These are phyloP conservation scores for Eupsilia transversa DNA, from an alignment of 2,888 invertebrate species.

Conservation along the genomic window DNA sequence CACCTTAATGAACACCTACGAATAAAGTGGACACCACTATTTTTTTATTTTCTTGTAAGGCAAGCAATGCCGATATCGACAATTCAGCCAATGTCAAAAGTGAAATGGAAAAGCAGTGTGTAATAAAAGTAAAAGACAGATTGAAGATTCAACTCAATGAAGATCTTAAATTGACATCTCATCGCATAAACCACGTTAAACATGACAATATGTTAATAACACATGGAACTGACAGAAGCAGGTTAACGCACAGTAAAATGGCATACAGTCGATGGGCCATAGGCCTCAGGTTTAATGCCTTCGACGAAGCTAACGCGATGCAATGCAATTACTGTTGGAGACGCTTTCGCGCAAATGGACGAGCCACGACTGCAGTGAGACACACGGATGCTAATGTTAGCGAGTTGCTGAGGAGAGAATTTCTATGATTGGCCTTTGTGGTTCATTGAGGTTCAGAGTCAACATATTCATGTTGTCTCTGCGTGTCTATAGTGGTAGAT, in stretches of 20 bases:
- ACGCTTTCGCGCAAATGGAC: constrained; percentile 75
- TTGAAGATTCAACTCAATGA: background rate
- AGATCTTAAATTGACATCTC: background rate
- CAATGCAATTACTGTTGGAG: constrained; percentile 72
- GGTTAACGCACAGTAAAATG: constrained; percentile 54
- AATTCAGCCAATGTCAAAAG: constrained; percentile 1
- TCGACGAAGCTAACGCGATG: constrained; percentile 64
- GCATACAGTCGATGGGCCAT: constrained; percentile 62
- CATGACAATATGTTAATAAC: constrained; percentile 26
- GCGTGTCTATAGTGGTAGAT: background rate
- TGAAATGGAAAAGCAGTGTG: background rate
- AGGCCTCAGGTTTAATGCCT: constrained; percentile 64
- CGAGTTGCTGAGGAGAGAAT: constrained; percentile 31
- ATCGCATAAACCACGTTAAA: constrained; percentile 8
- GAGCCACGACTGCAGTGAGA: constrained; percentile 60
- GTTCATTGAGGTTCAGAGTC: background rate
- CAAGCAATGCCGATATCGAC: background rate
- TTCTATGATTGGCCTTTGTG: constrained; percentile 13
- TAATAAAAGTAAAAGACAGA: constrained; percentile 1
- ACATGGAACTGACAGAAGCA: constrained; percentile 58
- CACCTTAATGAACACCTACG: background rate
- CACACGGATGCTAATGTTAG: constrained; percentile 63
- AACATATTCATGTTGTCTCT: background rate
- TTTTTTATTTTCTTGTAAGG: too few relatives aligned
- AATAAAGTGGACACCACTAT: background rate